Evolutionary conservation across 1,140 invertebrate genomes (phyloP).

Genomic region (Nymphalis io): DNA sequence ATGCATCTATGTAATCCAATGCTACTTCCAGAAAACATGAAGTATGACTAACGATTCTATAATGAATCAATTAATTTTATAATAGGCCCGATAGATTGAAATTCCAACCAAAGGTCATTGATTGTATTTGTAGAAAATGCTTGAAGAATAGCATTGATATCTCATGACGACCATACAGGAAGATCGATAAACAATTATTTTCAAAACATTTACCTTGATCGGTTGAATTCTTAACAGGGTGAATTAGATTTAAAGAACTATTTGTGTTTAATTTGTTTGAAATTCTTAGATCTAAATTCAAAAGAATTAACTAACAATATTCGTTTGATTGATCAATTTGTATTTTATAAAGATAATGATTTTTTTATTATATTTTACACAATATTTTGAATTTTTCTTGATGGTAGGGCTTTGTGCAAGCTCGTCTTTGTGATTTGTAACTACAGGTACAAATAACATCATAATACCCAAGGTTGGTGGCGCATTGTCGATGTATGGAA

Average conservation of each 20-base stretch:
- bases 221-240: slow-evolving; percentile 41
- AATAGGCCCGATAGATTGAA: slow-evolving; percentile 41
- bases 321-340: neutral
- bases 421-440: too few relatives aligned
- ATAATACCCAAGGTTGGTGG: too few relatives aligned
- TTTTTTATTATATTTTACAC: too few relatives aligned
- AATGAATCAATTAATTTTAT: slow-evolving; percentile 53
- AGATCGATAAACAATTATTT: slow-evolving; percentile 45
- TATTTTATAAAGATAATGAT: neutral
- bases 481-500: too few relatives aligned
- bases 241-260: slow-evolving; percentile 37
- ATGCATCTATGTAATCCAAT: slow-evolving; percentile 18
- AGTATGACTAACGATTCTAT: slow-evolving; percentile 41
- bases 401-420: too few relatives aligned
- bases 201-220: slow-evolving; percentile 48
- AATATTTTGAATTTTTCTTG: too few relatives aligned
- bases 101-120: slow-evolving; percentile 51
- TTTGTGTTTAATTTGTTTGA: slow-evolving; percentile 26
- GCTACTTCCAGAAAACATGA: slow-evolving; percentile 26
- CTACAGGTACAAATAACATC: too few relatives aligned
- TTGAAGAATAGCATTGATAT: slow-evolving; percentile 45
- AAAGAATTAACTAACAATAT: neutral
- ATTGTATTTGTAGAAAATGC: slow-evolving; percentile 52
- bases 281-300: slow-evolving; percentile 10
- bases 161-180: slow-evolving; percentile 44